Percentiles rank a stretch among this genome's conserved stretches.
Evolutionary conservation across 1,140 invertebrate genomes (phyloP).

Genomic region (Archivesica marissinica): DNA sequence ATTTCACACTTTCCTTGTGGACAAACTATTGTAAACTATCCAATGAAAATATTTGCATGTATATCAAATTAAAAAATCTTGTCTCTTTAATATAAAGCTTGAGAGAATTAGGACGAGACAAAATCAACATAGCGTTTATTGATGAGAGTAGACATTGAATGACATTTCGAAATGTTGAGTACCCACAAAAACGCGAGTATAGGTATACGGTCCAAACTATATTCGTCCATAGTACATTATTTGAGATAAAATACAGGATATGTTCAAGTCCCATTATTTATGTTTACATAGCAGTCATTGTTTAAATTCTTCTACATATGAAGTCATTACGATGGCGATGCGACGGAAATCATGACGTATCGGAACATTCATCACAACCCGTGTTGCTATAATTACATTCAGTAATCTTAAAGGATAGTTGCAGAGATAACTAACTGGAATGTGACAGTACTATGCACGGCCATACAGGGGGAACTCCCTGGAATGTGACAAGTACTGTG

Average conservation of each 20-base stretch:
- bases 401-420: background rate
- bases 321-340: no score
- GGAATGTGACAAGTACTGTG: no score
- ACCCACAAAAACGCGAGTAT: background rate
- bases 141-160: background rate
- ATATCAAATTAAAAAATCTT: constrained; percentile 34
- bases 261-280: background rate
- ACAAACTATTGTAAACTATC: constrained; percentile 25
- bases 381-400: background rate
- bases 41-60: constrained; percentile 39
- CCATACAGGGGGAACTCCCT: no score
- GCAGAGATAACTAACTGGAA: no score
- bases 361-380: background rate
- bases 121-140: background rate
- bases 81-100: background rate
- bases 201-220: constrained; percentile 12
- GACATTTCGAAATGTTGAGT: constrained; percentile 5
- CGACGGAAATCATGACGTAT: background rate
- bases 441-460: no score
- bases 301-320: constrained; percentile 12
- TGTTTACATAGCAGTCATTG: constrained; percentile 36
- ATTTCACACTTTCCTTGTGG: background rate
- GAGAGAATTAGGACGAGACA: constrained; percentile 1
- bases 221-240: constrained; percentile 20
- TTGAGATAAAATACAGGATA: constrained; percentile 20